Base-by-base conservation (phyloP, 2,113 vertebrate genomes). In the Alligator sinensis region DNA sequence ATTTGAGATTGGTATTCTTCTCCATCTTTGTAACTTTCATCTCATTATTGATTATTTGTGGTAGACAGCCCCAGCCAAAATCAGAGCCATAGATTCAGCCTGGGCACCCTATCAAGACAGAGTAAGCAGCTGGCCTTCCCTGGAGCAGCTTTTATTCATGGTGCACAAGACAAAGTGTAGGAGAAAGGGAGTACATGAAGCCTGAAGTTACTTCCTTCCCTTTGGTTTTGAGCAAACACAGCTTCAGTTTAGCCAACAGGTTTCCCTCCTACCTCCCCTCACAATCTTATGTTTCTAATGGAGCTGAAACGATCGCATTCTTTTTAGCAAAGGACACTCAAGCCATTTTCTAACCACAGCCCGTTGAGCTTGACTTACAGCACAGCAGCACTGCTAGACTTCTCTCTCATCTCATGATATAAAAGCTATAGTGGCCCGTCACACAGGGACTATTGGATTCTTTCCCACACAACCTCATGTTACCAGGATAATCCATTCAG, bases 251-350 rank as follows among this genome's bases (percentile, higher is more conserved):
- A 94, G 64, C 82, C 12, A 1, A 86, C 86, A 92, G 90, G 90
- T 96, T 96, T 91, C 75, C 88, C 94, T 94, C 94, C 88, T 88
- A 95, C 84, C 24, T 95, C 75, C 90, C 88, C 89, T 84, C 93
- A 92, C 82, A 85, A 62, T 92, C 72, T 84, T 92, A 0, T 10
- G 85, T 93, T 89, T 92, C 19, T 2, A 59, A 94, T 47, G 85
- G 38, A 70, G 13, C 63, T 79, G 82, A 95, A 96, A 96, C 93
- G 63, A 94, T 68, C 86, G 83, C 18, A 64, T 82, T 95, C 84
- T 83, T 86, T 62, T 82, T 80, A 61, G 77, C 61, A 80, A 89
- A 92, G 75, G 61, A 27, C 21, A 84, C 92, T 87, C 21, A 58
- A 77, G 58, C 85, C 27, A 77, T 93, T 87, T 94, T 91, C 77